Percentiles rank a stretch among this genome's conserved stretches.
Evolutionary conservation across 2,888 invertebrate genomes (phyloP).

Genomic region (Limenitis camilla): DNA sequence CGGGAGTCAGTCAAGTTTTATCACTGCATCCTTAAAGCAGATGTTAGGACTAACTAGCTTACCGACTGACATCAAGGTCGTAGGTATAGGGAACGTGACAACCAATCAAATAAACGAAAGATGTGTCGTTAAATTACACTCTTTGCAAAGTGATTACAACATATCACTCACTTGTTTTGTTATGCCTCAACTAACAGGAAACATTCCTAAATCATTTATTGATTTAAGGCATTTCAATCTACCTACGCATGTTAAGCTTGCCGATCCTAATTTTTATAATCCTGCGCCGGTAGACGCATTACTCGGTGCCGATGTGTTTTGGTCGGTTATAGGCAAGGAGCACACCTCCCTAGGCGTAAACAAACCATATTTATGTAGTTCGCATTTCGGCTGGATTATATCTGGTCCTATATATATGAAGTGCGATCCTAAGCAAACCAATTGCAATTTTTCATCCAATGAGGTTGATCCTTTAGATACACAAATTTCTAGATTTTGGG

Average conservation of each 20-base stretch:
- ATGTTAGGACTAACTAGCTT: constrained; percentile 4
- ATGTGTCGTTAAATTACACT: constrained; percentile 4
- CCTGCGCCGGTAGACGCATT: neutral
- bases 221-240: neutral
- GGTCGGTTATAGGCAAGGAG: too few relatives aligned
- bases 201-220: constrained; percentile 6
- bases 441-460: too few relatives aligned
- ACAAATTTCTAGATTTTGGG: too few relatives aligned
- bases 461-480: too few relatives aligned
- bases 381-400: constrained; percentile 8
- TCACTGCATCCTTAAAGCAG: constrained; percentile 1
- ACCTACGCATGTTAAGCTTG: constrained; percentile 1
- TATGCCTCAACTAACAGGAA: constrained; percentile 9
- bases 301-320: neutral
- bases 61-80: constrained; percentile 1
- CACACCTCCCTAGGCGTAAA: constrained; percentile 2
- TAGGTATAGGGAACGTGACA: constrained; percentile 8
- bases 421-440: too few relatives aligned
- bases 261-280: constrained; percentile 1
- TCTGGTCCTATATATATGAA: too few relatives aligned
- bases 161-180: constrained; percentile 7
- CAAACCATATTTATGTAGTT: constrained; percentile 7
- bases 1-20: constrained; percentile 11
- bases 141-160: neutral
- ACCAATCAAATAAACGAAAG: constrained; percentile 1